Evolutionary conservation across 2,113 vertebrate genomes (phyloP), one percentile per base, ranked within the genome.

Genomic region (Corvus hawaiiensis): DNA sequence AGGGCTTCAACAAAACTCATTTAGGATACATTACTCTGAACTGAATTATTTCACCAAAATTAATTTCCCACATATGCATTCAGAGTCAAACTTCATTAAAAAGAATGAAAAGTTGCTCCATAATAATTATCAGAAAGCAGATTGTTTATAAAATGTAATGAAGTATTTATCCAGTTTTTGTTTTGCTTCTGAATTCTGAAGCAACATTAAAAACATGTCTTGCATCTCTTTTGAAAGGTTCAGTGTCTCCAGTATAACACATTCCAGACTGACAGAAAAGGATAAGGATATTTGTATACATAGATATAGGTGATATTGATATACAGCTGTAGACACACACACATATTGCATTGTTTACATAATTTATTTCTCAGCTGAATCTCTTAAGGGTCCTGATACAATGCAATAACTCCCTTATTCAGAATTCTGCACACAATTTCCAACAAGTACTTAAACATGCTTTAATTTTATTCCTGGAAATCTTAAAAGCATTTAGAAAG

Each of bases 361-460:
- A 97, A 97, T 97, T 97, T 97, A 84, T 96, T 95, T 92, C 81
- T 64, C 61, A 96, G 84, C 73, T 92, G 81, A 96, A 94, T 94
- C 87, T 94, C 83, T 90, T 93, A 82, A 94, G 91, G 46, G 33
- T 94, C 63, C 92, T 92, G 89, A 95, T 94, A 95, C 93, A 97
- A 87, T 96, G 92, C 79, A 95, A 41, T 95, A 89, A 66, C 69
- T 95, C 69, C 85, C 79, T 96, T 71, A 67, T 69, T 87, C 16
- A 48, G 78, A 93, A 91, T 92, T 94, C 39, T 91, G 84, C 77
- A 87, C 69, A 73, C 84, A 87, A 48, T 88, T 95, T 86, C 84
- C 59, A 87, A 84, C 94, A 77, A 86, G 56, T 94, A 82, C 87
- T 97, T 96, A 96, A 97, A 96, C 61, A 92, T 89, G 91, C 62